Base-by-base conservation (phyloP, 35 echinoderm and acorn worm genomes). In the Apostichopus japonicus region DNA sequence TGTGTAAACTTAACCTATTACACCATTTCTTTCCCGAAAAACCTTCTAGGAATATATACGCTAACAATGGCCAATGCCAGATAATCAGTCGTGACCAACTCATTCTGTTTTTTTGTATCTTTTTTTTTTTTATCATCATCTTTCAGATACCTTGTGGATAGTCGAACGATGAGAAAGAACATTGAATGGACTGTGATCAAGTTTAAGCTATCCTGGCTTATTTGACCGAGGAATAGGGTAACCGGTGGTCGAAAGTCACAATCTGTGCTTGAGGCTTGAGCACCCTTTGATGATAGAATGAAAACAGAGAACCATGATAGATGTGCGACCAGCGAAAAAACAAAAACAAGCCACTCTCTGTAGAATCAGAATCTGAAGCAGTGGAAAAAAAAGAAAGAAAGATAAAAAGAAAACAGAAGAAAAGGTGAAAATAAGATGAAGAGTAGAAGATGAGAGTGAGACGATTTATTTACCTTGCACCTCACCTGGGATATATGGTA, bases 401-500 rank as follows among this genome's bases (percentile, higher is more conserved):
- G 57, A 61, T 10, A 9, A 57, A 5, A 61, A 75, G 17, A 75
- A 23, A 75, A 21, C n/a, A 19, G 21, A 24, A 19, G 33, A 44
- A 44, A 44, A 44, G 33, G 33, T 44, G 33, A 44, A 44, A 44
- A 44, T 44, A 75, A 23, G 5, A 75, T 75, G 21, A 75, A 75
- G 71, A 75, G 2, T 4, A 75, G 71, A 75, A 4, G 71, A 23
- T 19, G 71, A 75, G 17, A 13, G 57, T 23, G 54, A 23, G 54
- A 84, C 21, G n/a, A 15, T 51, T 21, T 84, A 84, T 84, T 84
- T 84, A 84, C 81, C 81, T 84, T 84, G 81, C 54, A 58, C 56
- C 80, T 93, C 73, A 95, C 94, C 94, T 87, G 94, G 94, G 77
- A 95, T 56, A 90, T 84, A 95, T 79, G 94, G 94, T 67, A 95